A percentile compares a stretch with the other conserved stretches of the same genome.
Conservation (phyloP, 2,797 vertebrate species). For the Urocyon cinereoargenteus region DNA sequence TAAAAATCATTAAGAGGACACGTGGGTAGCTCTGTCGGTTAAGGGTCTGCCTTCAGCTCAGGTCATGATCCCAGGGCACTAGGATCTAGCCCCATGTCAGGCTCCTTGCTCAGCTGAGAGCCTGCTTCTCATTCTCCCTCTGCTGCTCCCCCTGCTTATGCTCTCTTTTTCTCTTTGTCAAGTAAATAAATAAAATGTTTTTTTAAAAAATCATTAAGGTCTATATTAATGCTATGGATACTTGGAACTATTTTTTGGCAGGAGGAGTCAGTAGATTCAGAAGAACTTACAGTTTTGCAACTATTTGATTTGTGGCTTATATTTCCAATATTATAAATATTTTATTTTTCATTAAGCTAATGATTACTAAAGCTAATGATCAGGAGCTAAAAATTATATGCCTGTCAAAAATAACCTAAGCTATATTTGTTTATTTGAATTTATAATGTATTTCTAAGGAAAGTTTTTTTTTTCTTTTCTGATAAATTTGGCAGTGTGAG, state of each 20-base stretch:
- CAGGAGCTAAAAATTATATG: constrained; percentile 53
- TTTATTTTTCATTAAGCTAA: constrained; percentile 74
- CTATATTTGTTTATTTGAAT: constrained; percentile 57
- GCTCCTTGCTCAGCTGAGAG: too few species aligned
- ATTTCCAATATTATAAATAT: constrained; percentile 67
- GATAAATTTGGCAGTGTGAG: constrained; percentile 47
- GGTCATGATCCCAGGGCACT: too few species aligned
- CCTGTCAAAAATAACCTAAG: constrained; percentile 41
- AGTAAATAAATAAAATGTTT: too few species aligned
- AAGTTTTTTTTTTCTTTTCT: constrained; percentile 2
- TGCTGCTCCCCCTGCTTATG: too few species aligned
- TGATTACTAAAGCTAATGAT: constrained; percentile 64
- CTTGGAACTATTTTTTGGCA: background rate
- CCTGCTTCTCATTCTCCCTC: too few species aligned
- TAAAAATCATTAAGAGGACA: background rate
- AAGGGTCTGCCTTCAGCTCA: too few species aligned
- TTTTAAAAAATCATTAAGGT: background rate
- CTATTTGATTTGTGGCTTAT: constrained; percentile 41
- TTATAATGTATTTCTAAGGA: constrained; percentile 53
- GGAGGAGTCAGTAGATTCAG: background rate
- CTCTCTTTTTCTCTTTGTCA: too few species aligned
- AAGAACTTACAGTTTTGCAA: constrained; percentile 2
- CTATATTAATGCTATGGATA: background rate
- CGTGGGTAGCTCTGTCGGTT: too few species aligned
- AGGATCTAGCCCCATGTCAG: too few species aligned